Conservation (phyloP, 2,888 invertebrate genomes). For the Suillia variegata region DNA sequence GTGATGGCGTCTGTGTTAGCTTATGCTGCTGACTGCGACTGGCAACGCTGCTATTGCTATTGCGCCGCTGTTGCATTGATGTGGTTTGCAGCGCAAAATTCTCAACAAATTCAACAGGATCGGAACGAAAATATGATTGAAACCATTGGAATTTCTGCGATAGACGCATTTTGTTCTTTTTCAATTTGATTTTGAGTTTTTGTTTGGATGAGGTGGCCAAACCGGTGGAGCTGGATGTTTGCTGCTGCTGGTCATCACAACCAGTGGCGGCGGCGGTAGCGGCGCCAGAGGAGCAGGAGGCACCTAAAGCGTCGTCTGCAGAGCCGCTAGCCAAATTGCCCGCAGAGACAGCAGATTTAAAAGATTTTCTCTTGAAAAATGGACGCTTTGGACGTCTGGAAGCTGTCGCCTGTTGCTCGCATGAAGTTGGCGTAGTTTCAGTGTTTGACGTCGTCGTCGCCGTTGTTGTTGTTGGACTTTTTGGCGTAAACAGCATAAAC, state of each 20-base stretch:
- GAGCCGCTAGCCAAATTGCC: not conserved
- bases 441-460: too few relatives aligned
- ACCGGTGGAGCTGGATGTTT: too few relatives aligned
- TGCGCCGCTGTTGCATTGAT: conserved; percentile 41
- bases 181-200: conserved; percentile 38
- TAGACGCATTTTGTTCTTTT: conserved; percentile 39
- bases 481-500: conserved; percentile 22
- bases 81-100: conserved; percentile 46
- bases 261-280: too few relatives aligned
- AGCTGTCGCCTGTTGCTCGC: conserved; percentile 2
- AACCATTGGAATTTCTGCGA: conserved; percentile 43
- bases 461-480: conserved; percentile 19
- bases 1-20: conserved; percentile 21
- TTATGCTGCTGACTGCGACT: conserved; percentile 20
- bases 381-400: not conserved
- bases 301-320: too few relatives aligned
- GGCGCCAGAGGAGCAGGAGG: too few relatives aligned
- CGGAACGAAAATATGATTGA: conserved; percentile 46
- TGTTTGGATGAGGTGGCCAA: conserved; percentile 31
- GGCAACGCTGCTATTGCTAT: conserved; percentile 37
- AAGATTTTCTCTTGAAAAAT: not conserved
- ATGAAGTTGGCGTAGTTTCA: too few relatives aligned
- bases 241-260: not conserved
- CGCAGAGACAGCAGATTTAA: too few relatives aligned
- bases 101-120: conserved; percentile 49